Percentiles rank a stretch among this genome's conserved stretches.
Evolutionary conservation across 1,140 invertebrate species (phyloP).

Genomic region (Drosophila orena): DNA sequence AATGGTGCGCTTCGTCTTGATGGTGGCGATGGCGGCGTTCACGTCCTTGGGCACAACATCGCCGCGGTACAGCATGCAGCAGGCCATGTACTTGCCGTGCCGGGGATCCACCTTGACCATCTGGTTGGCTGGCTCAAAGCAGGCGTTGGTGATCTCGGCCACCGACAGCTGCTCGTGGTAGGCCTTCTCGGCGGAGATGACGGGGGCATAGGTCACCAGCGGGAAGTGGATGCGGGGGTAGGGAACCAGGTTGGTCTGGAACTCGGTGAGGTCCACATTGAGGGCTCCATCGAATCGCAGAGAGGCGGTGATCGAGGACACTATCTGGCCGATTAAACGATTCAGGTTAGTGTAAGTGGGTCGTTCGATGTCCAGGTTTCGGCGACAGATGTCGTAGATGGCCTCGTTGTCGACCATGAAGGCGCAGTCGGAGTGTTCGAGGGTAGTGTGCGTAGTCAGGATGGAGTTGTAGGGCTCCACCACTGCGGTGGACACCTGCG

Average conservation of each 20-base stretch:
- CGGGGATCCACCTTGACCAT: conserved; percentile 10
- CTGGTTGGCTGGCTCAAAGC: conserved; percentile 9
- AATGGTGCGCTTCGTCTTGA: conserved; percentile 11
- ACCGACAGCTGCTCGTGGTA: conserved; percentile 13
- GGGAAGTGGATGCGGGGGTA: conserved; percentile 9
- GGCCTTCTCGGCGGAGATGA: conserved; percentile 10
- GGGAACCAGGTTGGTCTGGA: conserved; percentile 8
- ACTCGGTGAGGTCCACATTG: conserved; percentile 6
- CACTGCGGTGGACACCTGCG: conserved; percentile 8
- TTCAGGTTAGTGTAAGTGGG: conserved; percentile 10
- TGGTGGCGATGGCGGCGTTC: conserved; percentile 10
- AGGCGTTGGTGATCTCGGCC: conserved; percentile 11
- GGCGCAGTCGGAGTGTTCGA: conserved; percentile 9
- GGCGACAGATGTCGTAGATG: conserved; percentile 7
- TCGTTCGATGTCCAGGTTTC: conserved; percentile 7
- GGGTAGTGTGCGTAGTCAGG: conserved; percentile 9
- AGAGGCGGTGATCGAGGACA: conserved; percentile 9
- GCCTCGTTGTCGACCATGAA: conserved; percentile 10
- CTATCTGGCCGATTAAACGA: conserved; percentile 1
- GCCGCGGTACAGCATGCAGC: conserved; percentile 10
- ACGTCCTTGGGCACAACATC: conserved; percentile 11
- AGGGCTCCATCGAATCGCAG: conserved; percentile 8
- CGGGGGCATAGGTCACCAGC: conserved; percentile 10
- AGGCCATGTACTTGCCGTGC: conserved; percentile 11
- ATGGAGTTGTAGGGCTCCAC: conserved; percentile 13